Conservation (phyloP, 2,113 vertebrate genomes). For the Zapornia atra region DNA sequence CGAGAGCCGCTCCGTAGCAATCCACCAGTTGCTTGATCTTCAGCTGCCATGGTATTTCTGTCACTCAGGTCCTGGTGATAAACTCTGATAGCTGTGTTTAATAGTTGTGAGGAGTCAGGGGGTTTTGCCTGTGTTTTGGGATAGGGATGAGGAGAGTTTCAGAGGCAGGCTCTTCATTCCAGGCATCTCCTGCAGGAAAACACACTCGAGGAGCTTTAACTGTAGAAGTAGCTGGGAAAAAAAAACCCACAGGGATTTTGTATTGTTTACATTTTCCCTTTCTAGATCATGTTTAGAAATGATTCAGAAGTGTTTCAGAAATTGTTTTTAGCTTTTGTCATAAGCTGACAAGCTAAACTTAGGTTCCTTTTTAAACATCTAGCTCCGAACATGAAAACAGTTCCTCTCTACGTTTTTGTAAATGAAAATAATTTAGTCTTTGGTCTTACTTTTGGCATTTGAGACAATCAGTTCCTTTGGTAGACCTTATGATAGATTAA, state of each 20-base stretch:
- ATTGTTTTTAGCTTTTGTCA: background rate
- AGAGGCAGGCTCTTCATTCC: background rate
- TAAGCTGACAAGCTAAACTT: slow-evolving; percentile 6
- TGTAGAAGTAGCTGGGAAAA: background rate
- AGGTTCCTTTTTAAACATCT: background rate
- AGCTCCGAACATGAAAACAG: background rate
- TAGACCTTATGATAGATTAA: slow-evolving; percentile 51
- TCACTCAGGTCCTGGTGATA: background rate
- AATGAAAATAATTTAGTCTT: slow-evolving; percentile 48
- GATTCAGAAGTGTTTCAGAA: background rate
- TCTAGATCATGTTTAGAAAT: background rate
- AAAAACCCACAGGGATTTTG: background rate
- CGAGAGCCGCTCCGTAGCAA: background rate
- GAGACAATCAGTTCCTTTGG: slow-evolving; percentile 6
- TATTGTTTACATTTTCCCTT: background rate
- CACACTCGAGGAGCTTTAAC: rapidly evolving
- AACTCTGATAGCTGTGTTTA: background rate
- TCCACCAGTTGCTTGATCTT: background rate
- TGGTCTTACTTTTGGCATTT: slow-evolving; percentile 42
- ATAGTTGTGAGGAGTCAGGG: background rate
- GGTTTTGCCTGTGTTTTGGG: background rate
- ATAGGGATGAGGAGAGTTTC: background rate
- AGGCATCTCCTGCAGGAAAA: background rate
- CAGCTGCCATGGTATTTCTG: background rate
- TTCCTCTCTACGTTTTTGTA: background rate